phyloP scores from a whole-genome alignment of 2,113 vertebrate genomes.

The Manacus vitellinus region DNA sequence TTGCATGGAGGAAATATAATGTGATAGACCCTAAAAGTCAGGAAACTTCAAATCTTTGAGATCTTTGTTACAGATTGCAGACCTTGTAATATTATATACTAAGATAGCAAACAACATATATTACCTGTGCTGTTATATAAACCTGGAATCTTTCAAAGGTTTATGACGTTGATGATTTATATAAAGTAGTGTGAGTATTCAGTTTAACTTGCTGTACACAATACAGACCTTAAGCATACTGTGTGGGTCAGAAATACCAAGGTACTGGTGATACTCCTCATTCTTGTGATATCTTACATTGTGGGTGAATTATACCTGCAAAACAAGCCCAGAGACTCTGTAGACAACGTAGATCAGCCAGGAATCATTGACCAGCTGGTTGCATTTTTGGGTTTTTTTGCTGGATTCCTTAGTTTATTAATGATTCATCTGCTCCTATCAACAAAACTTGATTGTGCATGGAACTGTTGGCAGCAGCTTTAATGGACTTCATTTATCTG shows the following conservation, averaged over 20 bases:
- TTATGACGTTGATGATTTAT: neutral
- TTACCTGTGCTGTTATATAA: neutral
- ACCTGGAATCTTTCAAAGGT: neutral
- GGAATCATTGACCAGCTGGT: neutral
- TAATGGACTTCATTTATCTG: neutral
- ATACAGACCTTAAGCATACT: neutral
- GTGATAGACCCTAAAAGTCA: neutral
- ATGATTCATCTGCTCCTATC: neutral
- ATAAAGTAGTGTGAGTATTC: neutral
- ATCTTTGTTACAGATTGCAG: neutral
- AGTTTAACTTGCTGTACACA: neutral
- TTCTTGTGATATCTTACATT: neutral
- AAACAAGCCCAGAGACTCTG: neutral
- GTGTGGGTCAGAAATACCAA: neutral
- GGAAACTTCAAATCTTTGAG: neutral
- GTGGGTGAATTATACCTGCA: fast-evolving
- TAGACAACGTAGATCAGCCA: neutral
- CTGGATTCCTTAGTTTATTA: neutral
- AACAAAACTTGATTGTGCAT: neutral
- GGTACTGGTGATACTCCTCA: neutral
- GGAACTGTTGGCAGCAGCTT: neutral
- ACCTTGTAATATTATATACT: neutral
- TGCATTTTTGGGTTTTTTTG: neutral
- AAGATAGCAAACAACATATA: neutral
- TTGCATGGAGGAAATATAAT: neutral